Evolutionary conservation across 2,113 vertebrate species (phyloP), one percentile per base, ranked within the genome.

Genomic region (Ancistrus triradiatus): DNA sequence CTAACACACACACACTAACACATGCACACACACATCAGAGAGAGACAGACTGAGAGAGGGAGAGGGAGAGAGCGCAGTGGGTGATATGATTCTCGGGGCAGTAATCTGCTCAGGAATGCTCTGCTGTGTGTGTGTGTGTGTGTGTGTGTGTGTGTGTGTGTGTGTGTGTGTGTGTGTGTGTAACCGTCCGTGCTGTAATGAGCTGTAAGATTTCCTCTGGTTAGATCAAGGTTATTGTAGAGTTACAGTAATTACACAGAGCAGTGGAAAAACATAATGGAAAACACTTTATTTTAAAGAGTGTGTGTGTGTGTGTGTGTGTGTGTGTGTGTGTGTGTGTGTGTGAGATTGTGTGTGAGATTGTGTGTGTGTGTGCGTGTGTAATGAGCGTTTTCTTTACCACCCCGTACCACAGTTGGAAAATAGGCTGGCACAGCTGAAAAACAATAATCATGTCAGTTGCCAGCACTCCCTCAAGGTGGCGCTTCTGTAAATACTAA

Each of bases 61-160:
- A 44, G 42, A 8, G 42, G 4, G 42, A 17, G 17, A 44, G 17
- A 44, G n/a, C n/a, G n/a, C n/a, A n/a, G n/a, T 44, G 42, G 9
- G 13, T 15, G 14, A 21, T 22, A n/a, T 37, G 3, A 14, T 47
- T 51, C 18, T 13, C 27, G 27, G 27, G 27, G 8, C 11, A 13
- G 68, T 85, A 85, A 88, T 86, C 78, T 77, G 65, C 74, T 72
- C 58, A 79, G 75, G 82, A 76, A 81, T 74, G 68, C 75, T 25
- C 18, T 35, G 74, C 69, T 59, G 78, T 80, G 43, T 62, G 48
- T 75, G 33, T 33, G 21, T 18, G 56, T 14, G 43, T 31, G 60
- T 28, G 37, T 48, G 59, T 63, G 48, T 59, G 7, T 68, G 49
- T 49, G 52, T 72, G 66, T 59, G 68, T 65, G 33, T 57, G n/a